Evolutionary conservation across 2,113 vertebrate genomes (phyloP), one percentile per base, ranked within the genome.

Genomic region (Campylomormyrus tamandua): DNA sequence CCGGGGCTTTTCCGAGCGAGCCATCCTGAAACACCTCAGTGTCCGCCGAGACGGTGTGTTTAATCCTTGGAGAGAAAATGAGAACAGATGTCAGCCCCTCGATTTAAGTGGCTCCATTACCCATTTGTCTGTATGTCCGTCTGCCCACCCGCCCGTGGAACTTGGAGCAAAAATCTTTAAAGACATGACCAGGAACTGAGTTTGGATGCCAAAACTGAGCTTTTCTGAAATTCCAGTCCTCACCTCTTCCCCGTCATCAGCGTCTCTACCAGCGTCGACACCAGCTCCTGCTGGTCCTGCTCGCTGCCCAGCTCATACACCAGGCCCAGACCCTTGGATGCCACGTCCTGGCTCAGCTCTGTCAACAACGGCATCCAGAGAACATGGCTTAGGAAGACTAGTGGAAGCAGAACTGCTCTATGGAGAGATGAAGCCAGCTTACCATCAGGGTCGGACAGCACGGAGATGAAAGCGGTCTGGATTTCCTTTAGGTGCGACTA

Each of bases 201-300:
- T 35, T 17, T 5, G 27, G 35, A 17, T 19, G 21, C 35, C 13
- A 5, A 39, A 77, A 13, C 66, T n/a, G 66, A 74, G 31, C 9
- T 1, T 35, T 74, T 1, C 31, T 35, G 27, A 17, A 74, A 35
- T 35, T 74, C 50, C 19, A 46, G 56, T 91, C 84, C 19, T 80
- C 95, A 99, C 98, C 98, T 97, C 96, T 98, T 99, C 35, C 98
- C 98, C 88, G 98, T 99, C 98, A 99, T 99, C 87, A 99, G 97
- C 1, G 98, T 98, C 93, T 99, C 98, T 90, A 99, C 97, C 27
- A 99, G 96, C 0, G 96, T 97, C 84, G 98, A 99, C 90, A 99
- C 98, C 87, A 99, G 95, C 88, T 99, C 96, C 91, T 99, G 97
- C 91, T 99, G 98, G 94, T 99, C 98, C 90, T 94, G 95, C 90